Base-by-base conservation (phyloP, 2,797 vertebrate genomes). In the Manis crassicaudata region DNA sequence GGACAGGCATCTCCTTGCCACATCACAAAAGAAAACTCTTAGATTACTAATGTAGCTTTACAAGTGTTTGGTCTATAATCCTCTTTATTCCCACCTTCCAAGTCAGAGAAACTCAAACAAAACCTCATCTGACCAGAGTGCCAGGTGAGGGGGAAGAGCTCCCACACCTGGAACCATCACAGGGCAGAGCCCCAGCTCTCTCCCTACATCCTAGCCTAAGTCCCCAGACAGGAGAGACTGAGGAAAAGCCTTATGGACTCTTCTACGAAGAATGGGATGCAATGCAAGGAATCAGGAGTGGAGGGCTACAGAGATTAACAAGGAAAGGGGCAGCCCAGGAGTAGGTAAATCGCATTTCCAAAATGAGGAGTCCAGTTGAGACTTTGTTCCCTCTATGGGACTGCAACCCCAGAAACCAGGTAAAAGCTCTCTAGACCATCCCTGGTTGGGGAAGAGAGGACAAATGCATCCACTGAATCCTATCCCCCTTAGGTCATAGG, bases 1-100 rank as follows among this genome's bases (percentile, higher is more conserved):
- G 8, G 7, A 46, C 12, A 29, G 17, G 0, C 3, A 0, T 75
- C 50, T 46, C 12, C 20, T 37, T 7, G 68, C 50, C n/a, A n/a
- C 7, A 62, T 13, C 29, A 54, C 63, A 70, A 63, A 58, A 90
- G 67, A 43, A 90, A 94, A 43, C 37, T 23, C 18, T 29, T 25
- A n/a, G 37, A 81, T 73, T 43, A 46, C 40, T 62, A 25, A 82
- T 18, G 3, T 50, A 89, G 18, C 23, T 79, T 83, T 75, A 35
- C 25, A 79, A 52, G 23, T 43, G 32, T 52, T n/a, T 37, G 11
- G 14, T 62, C 73, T 76, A 52, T 37, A 91, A 46, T 52, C 3
- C 50, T 80, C 79, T 85, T 86, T 73, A 62, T 86, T 89, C 29
- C 56, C 2, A 12, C 37, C 17, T n/a, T 46, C 35, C 40, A 92